Conservation (phyloP, 2,113 vertebrate genomes). For the Cyprinus carpio region DNA sequence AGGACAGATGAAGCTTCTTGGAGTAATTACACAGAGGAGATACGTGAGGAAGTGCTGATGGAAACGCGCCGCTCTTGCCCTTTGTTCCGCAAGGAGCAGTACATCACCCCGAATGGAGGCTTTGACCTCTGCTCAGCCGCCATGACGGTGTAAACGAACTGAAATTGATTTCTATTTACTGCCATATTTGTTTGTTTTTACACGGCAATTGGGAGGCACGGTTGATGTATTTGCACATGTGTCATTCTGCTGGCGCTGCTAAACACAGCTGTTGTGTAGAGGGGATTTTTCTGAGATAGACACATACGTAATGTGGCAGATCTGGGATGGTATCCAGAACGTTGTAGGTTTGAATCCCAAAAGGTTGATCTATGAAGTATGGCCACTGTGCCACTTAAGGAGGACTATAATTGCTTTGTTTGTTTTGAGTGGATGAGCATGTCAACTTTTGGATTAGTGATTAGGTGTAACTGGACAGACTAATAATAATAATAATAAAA, state of each 20-base stretch:
- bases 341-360: neutral
- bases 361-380: neutral
- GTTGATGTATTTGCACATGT: constrained; percentile 8
- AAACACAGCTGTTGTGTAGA: constrained; percentile 21
- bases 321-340: neutral
- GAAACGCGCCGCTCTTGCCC: constrained; percentile 24
- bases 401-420: neutral
- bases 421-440: neutral
- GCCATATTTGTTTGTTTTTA: constrained; percentile 38
- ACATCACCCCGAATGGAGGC: constrained; percentile 35
- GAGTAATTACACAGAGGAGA: constrained; percentile 53
- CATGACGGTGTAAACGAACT: constrained; percentile 37
- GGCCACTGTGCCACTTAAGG: neutral
- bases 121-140: constrained; percentile 41
- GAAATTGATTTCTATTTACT: constrained; percentile 39
- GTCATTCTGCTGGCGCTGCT: neutral
- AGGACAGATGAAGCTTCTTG: constrained; percentile 58
- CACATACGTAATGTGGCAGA: neutral
- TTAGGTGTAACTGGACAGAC: neutral
- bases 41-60: constrained; percentile 44
- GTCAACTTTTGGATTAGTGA: neutral
- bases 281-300: neutral
- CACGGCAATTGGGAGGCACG: neutral
- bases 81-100: constrained; percentile 45
- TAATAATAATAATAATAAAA: no score